Percentiles rank a stretch among this genome's conserved stretches.
These are phyloP conservation scores for Silurus aristotelis DNA, from an alignment of 2,797 vertebrate species.

Conservation along the genomic window DNA sequence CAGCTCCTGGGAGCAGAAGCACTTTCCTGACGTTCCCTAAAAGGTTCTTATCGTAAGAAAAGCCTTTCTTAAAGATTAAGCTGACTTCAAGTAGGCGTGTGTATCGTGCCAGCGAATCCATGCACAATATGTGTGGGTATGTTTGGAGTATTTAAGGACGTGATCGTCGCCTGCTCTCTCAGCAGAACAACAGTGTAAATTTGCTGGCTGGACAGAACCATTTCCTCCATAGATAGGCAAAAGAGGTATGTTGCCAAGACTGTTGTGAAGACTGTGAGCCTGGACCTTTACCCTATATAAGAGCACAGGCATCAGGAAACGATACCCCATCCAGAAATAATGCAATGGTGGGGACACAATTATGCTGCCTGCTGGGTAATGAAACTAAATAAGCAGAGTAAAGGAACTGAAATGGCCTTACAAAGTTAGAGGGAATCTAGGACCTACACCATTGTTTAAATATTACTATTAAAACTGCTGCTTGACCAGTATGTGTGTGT, in stretches of 20 bases:
- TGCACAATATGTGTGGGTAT: not conserved
- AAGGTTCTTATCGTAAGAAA: conserved; percentile 20
- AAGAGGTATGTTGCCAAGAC: conserved; percentile 27
- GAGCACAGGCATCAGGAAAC: conserved; percentile 23
- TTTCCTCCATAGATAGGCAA: conserved; percentile 36
- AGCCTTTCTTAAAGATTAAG: not conserved
- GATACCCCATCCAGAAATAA: conserved; percentile 26
- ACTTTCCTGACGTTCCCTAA: not conserved
- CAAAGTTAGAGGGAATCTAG: not conserved
- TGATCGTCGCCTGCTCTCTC: conserved; percentile 22
- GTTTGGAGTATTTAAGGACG: conserved; percentile 38
- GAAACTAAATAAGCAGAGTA: not conserved
- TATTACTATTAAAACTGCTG: not conserved
- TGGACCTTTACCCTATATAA: conserved; percentile 41
- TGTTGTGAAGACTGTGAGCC: conserved; percentile 33
- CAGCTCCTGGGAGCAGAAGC: not conserved
- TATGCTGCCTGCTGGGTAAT: not conserved
- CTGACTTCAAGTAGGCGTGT: conserved; percentile 20
- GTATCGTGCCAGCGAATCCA: conserved; percentile 14
- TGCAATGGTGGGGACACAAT: conserved; percentile 12
- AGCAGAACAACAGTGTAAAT: conserved; percentile 31
- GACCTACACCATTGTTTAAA: not conserved
- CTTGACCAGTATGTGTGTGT: not conserved
- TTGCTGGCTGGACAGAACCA: conserved; percentile 36
- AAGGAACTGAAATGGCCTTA: not conserved